Conservation (phyloP, 2,797 vertebrate species). For the Mergus octosetaceus region DNA sequence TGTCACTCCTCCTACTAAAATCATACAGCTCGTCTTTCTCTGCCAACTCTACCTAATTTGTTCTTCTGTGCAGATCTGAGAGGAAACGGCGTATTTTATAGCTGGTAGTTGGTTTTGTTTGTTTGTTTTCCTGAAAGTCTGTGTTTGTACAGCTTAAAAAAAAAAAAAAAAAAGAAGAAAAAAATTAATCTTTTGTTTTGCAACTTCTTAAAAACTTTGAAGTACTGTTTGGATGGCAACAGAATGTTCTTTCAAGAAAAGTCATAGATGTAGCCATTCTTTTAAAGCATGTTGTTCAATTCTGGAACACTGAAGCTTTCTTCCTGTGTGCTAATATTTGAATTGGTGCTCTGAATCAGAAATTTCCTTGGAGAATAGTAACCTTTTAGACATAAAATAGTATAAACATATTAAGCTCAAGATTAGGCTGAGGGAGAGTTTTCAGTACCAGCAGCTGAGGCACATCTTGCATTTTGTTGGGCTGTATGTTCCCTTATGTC, state of each 20-base stretch:
- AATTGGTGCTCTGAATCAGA: neutral
- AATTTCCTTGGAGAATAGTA: slow-evolving; percentile 1
- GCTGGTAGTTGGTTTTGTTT: neutral
- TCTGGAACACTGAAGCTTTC: neutral
- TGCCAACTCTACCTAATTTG: neutral
- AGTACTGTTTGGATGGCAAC: neutral
- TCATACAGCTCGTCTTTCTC: neutral
- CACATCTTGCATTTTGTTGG: neutral
- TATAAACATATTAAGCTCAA: neutral
- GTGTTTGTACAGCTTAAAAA: neutral
- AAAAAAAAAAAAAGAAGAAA: accelerated
- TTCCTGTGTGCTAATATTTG: neutral
- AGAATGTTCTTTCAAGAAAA: neutral
- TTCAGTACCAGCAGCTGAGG: neutral
- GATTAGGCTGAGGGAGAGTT: neutral
- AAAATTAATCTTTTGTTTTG: neutral
- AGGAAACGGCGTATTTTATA: neutral
- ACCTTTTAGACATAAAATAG: neutral
- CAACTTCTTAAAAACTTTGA: neutral
- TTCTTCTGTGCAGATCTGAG: neutral
- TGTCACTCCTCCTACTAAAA: neutral
- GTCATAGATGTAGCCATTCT: neutral
- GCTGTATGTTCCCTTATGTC: neutral
- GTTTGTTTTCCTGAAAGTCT: neutral
- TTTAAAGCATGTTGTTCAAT: neutral